Evolutionary conservation across 1,140 invertebrate species (phyloP).

Genomic region (Drosophila kikkawai): DNA sequence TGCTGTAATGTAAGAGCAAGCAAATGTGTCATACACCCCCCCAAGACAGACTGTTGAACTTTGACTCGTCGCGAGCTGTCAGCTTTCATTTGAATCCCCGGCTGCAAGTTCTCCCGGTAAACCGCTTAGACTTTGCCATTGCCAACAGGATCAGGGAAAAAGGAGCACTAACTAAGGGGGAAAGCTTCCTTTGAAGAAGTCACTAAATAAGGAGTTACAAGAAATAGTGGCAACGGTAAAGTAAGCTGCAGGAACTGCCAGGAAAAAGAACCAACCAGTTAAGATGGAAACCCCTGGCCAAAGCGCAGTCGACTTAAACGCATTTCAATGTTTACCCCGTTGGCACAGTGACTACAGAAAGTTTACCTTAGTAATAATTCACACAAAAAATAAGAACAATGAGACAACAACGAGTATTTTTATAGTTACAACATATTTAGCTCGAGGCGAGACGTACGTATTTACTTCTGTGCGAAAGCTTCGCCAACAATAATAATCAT

Average conservation of each 20-base stretch:
- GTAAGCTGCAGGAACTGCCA: neutral
- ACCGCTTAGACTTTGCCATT: conserved; percentile 70
- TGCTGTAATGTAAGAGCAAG: conserved; percentile 59
- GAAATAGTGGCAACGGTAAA: conserved; percentile 1
- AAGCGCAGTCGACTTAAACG: conserved; percentile 52
- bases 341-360: conserved; percentile 52
- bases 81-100: conserved; percentile 49
- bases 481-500: conserved; percentile 76
- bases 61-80: conserved; percentile 49
- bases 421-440: conserved; percentile 79
- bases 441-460: conserved; percentile 69
- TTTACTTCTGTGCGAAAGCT: conserved; percentile 69
- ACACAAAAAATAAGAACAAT: conserved; percentile 37
- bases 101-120: conserved; percentile 48
- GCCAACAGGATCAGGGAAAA: conserved; percentile 65
- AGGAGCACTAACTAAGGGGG: conserved; percentile 23
- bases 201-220: conserved; percentile 22
- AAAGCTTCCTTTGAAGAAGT: conserved; percentile 19
- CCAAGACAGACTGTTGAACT: conserved; percentile 71
- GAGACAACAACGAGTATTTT: conserved; percentile 41
- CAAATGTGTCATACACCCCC: conserved; percentile 44
- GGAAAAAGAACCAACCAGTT: conserved; percentile 22
- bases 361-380: conserved; percentile 45
- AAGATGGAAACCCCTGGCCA: conserved; percentile 31
- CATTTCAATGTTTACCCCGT: conserved; percentile 47